A percentile compares a stretch with the other conserved stretches of the same genome.
These are phyloP conservation scores for Apoda limacodes DNA, from an alignment of 2,888 invertebrate genomes.

Conservation along the genomic window DNA sequence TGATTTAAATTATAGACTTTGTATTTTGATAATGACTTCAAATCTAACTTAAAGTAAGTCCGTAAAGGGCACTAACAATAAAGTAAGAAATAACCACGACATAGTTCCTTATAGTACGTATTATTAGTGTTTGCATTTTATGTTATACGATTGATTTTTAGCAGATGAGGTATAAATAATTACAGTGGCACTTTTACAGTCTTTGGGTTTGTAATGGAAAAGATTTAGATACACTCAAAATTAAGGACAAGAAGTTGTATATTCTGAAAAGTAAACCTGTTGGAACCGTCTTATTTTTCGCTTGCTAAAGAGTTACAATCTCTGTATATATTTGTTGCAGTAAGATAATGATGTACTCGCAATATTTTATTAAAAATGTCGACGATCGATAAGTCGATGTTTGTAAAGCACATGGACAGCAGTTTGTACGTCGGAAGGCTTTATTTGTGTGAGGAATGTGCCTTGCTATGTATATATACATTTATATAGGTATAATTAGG, in stretches of 20 bases:
- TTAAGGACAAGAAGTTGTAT: too few species aligned
- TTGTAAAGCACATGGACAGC: constrained; percentile 59
- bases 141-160: too few species aligned
- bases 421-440: constrained; percentile 52
- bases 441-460: constrained; percentile 70
- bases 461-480: constrained; percentile 65
- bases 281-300: too few species aligned
- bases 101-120: constrained; percentile 71
- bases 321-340: constrained; percentile 55
- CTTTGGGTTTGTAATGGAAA: too few species aligned
- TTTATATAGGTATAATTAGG: constrained; percentile 49
- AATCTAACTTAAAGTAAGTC: constrained; percentile 42
- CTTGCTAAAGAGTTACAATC: too few species aligned
- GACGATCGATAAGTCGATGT: constrained; percentile 55
- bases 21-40: constrained; percentile 63
- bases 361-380: too few species aligned
- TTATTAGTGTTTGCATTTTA: constrained; percentile 67
- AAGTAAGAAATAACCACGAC: constrained; percentile 57
- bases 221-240: too few species aligned
- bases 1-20: constrained; percentile 41
- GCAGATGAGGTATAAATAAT: too few species aligned
- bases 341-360: constrained; percentile 65
- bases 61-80: constrained; percentile 36
- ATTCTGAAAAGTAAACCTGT: too few species aligned
- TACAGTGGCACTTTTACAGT: too few species aligned